These are phyloP conservation scores for Odontomachus brunneus DNA, from an alignment of 1,140 invertebrate species.

Conservation along the genomic window DNA sequence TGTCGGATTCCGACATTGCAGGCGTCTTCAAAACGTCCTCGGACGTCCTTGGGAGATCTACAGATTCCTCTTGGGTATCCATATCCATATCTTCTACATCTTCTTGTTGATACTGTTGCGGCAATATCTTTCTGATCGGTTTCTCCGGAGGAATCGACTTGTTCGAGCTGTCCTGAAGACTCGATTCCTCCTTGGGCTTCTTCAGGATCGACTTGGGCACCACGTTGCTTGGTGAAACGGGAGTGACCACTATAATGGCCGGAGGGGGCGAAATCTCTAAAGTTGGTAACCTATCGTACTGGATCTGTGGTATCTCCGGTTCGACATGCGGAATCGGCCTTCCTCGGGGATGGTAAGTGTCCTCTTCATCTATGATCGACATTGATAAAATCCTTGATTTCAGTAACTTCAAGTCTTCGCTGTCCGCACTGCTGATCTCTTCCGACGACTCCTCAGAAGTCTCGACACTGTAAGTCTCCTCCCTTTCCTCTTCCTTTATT, in stretches of 20 bases:
- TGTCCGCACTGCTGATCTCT: constrained; percentile 80
- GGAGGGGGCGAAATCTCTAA: constrained; percentile 50
- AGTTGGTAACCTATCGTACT: constrained; percentile 45
- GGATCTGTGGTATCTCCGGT: constrained; percentile 41
- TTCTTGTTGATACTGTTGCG: constrained; percentile 40
- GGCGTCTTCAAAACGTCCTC: constrained; percentile 61
- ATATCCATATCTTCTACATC: constrained; percentile 10
- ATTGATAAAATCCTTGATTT: constrained; percentile 85
- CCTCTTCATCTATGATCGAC: constrained; percentile 87
- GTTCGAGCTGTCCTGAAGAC: constrained; percentile 77
- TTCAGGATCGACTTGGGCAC: constrained; percentile 92
- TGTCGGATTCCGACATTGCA: constrained; percentile 77
- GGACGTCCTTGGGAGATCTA: background rate
- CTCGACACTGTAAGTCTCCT: constrained; percentile 78
- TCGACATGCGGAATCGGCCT: constrained; percentile 71
- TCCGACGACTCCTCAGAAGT: constrained; percentile 83
- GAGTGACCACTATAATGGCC: constrained; percentile 70
- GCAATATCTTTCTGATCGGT: constrained; percentile 66
- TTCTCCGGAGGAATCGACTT: constrained; percentile 79
- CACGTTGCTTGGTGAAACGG: constrained; percentile 87
- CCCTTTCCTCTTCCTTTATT: constrained; percentile 60
- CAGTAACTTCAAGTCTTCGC: constrained; percentile 85
- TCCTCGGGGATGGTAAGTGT: constrained; percentile 89
- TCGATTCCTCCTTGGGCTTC: constrained; percentile 82
- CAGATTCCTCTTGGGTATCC: constrained; percentile 18